A percentile compares a stretch with the other conserved stretches of the same genome.
These are phyloP conservation scores for Phymastichus coffea DNA, from an alignment of 1,140 invertebrate species.

Conservation along the genomic window DNA sequence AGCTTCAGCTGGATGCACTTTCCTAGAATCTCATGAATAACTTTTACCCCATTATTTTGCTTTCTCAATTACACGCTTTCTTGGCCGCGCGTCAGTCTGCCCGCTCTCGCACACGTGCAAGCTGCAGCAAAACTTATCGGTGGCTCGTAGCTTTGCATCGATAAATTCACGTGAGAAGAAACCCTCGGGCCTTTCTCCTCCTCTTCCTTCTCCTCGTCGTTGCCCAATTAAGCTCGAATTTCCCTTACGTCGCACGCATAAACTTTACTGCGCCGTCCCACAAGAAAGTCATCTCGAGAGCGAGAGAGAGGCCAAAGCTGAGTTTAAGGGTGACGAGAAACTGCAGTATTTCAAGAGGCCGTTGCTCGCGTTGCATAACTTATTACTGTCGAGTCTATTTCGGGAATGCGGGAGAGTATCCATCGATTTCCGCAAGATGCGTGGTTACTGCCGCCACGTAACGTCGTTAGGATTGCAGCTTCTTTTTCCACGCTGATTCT, in stretches of 20 bases:
- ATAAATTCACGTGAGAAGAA: conserved; percentile 5
- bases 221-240: conserved; percentile 20
- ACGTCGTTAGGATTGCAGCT: neutral
- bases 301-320: too few relatives aligned
- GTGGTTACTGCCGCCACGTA: neutral
- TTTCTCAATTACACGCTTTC: neutral
- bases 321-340: too few relatives aligned
- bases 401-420: too few relatives aligned
- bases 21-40: conserved; percentile 21
- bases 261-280: neutral
- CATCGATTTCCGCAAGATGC: too few relatives aligned
- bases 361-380: neutral
- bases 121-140: conserved; percentile 8
- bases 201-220: too few relatives aligned
- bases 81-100: neutral
- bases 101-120: too few relatives aligned
- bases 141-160: neutral
- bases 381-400: neutral
- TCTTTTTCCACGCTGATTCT: neutral
- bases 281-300: neutral
- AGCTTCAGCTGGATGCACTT: neutral
- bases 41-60: conserved; percentile 8
- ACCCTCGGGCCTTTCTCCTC: too few relatives aligned
- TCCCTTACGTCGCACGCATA: neutral
- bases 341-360: too few relatives aligned